Base-by-base conservation (phyloP, 2,113 vertebrate species). In the Eurypyga helias region DNA sequence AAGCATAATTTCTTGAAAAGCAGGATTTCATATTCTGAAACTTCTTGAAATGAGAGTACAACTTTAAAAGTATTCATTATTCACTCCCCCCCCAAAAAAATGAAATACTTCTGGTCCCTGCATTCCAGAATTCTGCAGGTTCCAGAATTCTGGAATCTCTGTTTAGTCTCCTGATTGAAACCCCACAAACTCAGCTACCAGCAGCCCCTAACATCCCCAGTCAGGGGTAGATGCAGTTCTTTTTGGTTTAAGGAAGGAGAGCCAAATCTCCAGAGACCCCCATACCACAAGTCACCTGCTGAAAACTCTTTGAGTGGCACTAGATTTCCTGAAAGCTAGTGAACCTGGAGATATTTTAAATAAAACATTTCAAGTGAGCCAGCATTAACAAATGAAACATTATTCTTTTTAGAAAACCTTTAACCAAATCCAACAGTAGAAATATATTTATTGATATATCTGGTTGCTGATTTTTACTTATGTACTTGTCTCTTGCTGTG, bases 21-120 rank as follows among this genome's bases (percentile, higher is more conserved):
- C 4, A 48, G 7, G 6, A 34, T 76, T 88, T 76, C 21, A 15
- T 16, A 20, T 65, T 85, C 17, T 52, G 28, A 57, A 46, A 18
- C 45, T 91, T 85, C 20, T 69, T 66, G 21, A 81, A 89, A 89
- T 80, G 7, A 36, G 45, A 51, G 11, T 12, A 77, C 2, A 73
- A 64, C 12, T 60, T 75, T 2, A 77, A 86, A 58, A n/a, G 52
- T 24, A 72, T 26, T 52, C 43, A 16, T 0, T 64, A 69, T 61
- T 65, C 33, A 36, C 7, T 16, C 0, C 10, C 7, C 10, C 7
- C 9, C 0, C 20, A 43, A 41, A 26, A 46, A 28, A 0, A n/a
- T n/a, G 1, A 70, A 64, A 34, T n/a, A 23, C 8, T 64, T 49
- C 23, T 55, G 10, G 2, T 72, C 34, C n/a, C 45, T 80, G 12